Percentiles rank a stretch among this genome's conserved stretches.
Evolutionary conservation across 2,888 invertebrate genomes (phyloP).

Genomic region (Lasioglossum marginatum): DNA sequence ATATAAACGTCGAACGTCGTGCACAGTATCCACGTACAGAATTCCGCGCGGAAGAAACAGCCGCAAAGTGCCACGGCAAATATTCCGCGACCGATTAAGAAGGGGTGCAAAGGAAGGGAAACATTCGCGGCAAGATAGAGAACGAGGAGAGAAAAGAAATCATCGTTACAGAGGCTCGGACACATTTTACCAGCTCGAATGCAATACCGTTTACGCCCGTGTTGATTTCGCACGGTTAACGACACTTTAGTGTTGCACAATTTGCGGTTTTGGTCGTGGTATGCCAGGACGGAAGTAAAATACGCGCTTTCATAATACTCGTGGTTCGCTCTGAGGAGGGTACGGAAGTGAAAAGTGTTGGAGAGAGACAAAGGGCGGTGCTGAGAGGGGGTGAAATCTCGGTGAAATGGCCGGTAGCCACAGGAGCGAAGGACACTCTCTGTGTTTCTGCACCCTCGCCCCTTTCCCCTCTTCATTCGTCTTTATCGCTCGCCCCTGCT

Average conservation of each 20-base stretch:
- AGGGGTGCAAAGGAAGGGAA: background rate
- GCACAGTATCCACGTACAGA: background rate
- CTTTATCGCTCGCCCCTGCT: conserved; percentile 31
- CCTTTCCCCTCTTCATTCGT: conserved; percentile 10
- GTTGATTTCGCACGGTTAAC: conserved; percentile 20
- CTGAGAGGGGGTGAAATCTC: background rate
- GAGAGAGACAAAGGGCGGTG: background rate
- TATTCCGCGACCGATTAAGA: background rate
- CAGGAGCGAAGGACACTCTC: background rate
- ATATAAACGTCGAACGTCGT: background rate
- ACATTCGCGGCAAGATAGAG: background rate
- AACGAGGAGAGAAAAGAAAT: background rate
- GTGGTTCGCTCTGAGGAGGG: conserved; percentile 22
- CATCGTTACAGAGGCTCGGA: background rate
- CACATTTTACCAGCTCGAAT: background rate
- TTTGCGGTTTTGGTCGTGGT: background rate
- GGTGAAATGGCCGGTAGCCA: background rate
- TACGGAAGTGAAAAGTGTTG: background rate
- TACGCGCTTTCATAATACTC: conserved; percentile 64
- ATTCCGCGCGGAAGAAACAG: background rate
- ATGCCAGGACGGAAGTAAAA: conserved; percentile 25
- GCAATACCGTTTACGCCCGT: background rate
- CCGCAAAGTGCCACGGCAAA: background rate
- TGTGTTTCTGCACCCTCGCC: conserved; percentile 14
- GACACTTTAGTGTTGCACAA: conserved; percentile 18